Evolutionary conservation across 2,888 invertebrate species (phyloP).

Genomic region (Tipula confusa): DNA sequence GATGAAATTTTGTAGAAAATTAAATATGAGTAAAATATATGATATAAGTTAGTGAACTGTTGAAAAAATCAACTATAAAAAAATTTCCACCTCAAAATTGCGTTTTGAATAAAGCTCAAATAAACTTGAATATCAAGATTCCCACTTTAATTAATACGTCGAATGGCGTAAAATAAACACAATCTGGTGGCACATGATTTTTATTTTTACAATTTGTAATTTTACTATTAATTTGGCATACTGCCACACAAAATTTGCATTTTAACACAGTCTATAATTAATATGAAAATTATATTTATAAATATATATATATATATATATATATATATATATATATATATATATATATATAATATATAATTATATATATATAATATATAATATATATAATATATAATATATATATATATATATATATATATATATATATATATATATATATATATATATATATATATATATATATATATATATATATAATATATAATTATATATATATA

Average conservation of each 20-base stretch:
- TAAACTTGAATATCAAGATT: neutral
- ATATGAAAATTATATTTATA: neutral
- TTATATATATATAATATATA: neutral
- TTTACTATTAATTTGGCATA: neutral
- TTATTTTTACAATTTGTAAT: neutral
- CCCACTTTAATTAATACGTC: neutral
- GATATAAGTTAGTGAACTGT: too few relatives aligned
- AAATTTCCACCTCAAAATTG: neutral
- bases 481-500: neutral
- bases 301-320: neutral
- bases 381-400: too few relatives aligned
- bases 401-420: neutral
- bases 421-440: neutral
- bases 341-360: neutral
- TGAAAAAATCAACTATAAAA: neutral
- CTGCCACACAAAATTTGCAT: neutral
- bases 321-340: neutral
- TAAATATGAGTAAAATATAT: too few relatives aligned
- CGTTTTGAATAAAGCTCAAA: too few relatives aligned
- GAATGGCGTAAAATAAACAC: neutral
- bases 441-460: neutral
- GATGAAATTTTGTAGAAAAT: too few relatives aligned
- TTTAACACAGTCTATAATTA: neutral
- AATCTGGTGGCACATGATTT: neutral
- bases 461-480: neutral